Evolutionary conservation across 1,140 invertebrate genomes (phyloP).

Genomic region (Monomorium pharaonis): DNA sequence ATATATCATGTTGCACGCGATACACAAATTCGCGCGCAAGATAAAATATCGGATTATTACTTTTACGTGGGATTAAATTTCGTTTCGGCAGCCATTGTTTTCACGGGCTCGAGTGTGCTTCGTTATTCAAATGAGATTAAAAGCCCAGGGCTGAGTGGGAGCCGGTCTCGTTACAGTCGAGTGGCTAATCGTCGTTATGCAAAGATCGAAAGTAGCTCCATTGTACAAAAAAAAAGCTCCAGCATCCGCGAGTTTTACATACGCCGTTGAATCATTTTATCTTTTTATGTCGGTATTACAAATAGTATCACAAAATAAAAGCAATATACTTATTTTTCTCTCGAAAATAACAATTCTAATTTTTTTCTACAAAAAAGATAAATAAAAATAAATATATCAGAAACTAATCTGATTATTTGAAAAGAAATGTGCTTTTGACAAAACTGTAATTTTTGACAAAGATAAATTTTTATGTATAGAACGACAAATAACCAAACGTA

Average conservation of each 20-base stretch:
- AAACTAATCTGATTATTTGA: background rate
- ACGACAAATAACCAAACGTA: background rate
- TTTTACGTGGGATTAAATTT: slow-evolving; percentile 58
- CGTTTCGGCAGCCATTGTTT: slow-evolving; percentile 52
- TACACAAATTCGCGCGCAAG: slow-evolving; percentile 40
- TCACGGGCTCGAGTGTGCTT: slow-evolving; percentile 58
- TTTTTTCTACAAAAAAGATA: background rate
- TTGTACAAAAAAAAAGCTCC: slow-evolving; percentile 24
- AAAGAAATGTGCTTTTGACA: background rate
- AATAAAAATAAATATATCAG: background rate
- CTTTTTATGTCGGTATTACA: background rate
- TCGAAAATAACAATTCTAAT: background rate
- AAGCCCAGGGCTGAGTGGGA: slow-evolving; percentile 50
- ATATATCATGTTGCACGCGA: slow-evolving; percentile 32
- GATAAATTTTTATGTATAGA: background rate
- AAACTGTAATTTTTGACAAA: background rate
- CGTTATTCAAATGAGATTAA: slow-evolving; percentile 62
- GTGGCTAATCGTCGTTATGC: slow-evolving; percentile 60
- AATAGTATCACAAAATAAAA: slow-evolving; percentile 31
- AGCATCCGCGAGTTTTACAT: slow-evolving; percentile 24
- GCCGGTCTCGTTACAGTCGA: slow-evolving; percentile 59
- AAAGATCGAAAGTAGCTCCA: slow-evolving; percentile 58
- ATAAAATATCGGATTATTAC: slow-evolving; percentile 60
- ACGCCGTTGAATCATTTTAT: slow-evolving; percentile 35
- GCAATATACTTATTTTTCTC: background rate